Percentiles rank a stretch among this genome's conserved stretches.
Evolutionary conservation across 2,888 invertebrate genomes (phyloP).

Genomic region (Magallana nippona): DNA sequence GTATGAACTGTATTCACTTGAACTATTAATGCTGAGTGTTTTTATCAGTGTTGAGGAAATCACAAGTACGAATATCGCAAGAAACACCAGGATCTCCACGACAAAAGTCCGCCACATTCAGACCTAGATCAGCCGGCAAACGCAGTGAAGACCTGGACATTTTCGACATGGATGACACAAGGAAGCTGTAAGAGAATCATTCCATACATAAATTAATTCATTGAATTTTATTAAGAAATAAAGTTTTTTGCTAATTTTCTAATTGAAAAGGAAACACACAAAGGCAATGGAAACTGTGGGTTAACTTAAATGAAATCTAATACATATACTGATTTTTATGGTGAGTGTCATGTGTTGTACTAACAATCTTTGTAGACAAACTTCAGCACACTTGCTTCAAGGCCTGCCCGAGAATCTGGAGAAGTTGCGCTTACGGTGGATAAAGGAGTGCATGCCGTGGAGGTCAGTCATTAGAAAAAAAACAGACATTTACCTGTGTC

Average conservation of each 20-base stretch:
- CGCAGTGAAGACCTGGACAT: background rate
- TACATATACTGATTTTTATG: no score
- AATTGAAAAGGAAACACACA: no score
- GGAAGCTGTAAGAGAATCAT: constrained; percentile 41
- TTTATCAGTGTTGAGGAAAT: no score
- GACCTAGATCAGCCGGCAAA: background rate
- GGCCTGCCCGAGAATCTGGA: constrained; percentile 67
- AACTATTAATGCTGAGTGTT: no score
- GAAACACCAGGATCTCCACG: background rate
- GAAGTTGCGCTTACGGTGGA: constrained; percentile 68
- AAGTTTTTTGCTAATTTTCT: no score
- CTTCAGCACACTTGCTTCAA: constrained; percentile 42
- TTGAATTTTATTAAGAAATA: no score
- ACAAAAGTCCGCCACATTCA: background rate
- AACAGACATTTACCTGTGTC: no score
- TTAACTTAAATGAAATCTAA: no score
- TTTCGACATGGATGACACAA: constrained; percentile 43
- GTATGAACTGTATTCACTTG: no score
- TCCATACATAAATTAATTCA: no score
- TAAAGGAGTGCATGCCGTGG: constrained; percentile 75
- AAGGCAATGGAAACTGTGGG: no score
- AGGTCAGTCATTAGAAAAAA: constrained; percentile 60
- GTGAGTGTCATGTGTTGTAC: no score
- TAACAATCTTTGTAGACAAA: background rate
- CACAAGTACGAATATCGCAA: background rate